Evolutionary conservation across 2,113 vertebrate genomes (phyloP), one percentile per base, ranked within the genome.

Genomic region (Megaceryle maxima): DNA sequence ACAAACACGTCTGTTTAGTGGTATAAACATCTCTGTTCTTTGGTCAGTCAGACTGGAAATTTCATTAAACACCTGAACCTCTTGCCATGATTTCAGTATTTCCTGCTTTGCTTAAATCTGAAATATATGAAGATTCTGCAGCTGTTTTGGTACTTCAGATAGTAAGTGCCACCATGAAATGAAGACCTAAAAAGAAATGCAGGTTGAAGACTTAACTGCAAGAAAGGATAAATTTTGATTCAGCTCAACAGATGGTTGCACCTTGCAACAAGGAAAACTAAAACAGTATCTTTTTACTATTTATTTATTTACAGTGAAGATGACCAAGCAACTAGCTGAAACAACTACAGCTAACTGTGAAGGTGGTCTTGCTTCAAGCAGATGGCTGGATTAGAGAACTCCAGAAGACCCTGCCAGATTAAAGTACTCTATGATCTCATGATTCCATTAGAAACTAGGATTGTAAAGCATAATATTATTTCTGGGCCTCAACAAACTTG

Each of bases 381-480:
- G 24, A n/a, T 0, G 1, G 4, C 41, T 37, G 16, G 4, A 67
- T 72, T 50, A 63, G 4, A n/a, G 10, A 79, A 9, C 1, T 75
- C 20, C 28, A 26, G 16, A 74, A 43, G 11, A 5, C 13, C 4
- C n/a, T 59, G 7, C 9, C 11, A 60, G 11, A 2, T 16, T 56
- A 15, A 74, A 0, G 41, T 75, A 13, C 5, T 41, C 24, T 64
- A 20, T 33, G 17, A 69, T 43, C 13, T 29, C 11, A 43, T 7
- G 3, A 33, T 41, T 81, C 37, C 1, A 0, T 66, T 53, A 77
- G 59, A 94, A 88, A 87, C 33, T 13, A 31, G 20, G 6, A 41
- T 7, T 85, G 14, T 41, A 94, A 81, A 81, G 53, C 20, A 44
- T 1, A 21, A 2, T 43, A 3, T 11, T 70, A 39, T 70, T 83